Percentiles rank a stretch among this genome's conserved stretches.
Conservation (phyloP, 1,140 invertebrate species). For the Lysiphlebus fabarum region DNA sequence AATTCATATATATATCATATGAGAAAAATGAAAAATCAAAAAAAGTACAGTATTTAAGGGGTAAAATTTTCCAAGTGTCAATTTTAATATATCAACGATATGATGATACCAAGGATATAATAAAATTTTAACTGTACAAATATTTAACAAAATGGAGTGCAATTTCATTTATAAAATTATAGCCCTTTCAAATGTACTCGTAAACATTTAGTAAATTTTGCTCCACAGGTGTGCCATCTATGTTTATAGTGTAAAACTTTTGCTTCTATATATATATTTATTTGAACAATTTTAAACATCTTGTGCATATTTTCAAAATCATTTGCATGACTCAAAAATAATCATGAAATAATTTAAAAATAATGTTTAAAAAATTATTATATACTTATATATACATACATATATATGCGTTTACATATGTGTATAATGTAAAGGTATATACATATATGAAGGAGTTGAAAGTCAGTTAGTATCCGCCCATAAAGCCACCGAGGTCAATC, state of each 20-base stretch:
- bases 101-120: slow-evolving; percentile 51
- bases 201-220: slow-evolving; percentile 58
- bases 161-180: slow-evolving; percentile 36
- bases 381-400: too few relatives aligned
- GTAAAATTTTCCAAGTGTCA: slow-evolving; percentile 29
- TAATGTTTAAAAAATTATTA: too few relatives aligned
- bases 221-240: slow-evolving; percentile 56
- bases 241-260: too few relatives aligned
- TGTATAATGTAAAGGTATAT: neutral
- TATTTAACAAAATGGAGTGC: slow-evolving; percentile 17
- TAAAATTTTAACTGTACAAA: slow-evolving; percentile 38
- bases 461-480: slow-evolving; percentile 34
- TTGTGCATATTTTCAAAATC: too few relatives aligned
- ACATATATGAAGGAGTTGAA: slow-evolving; percentile 19
- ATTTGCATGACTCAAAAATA: too few relatives aligned
- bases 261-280: too few relatives aligned
- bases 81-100: slow-evolving; percentile 43
- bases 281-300: too few relatives aligned
- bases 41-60: neutral
- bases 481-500: slow-evolving; percentile 39
- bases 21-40: slow-evolving; percentile 1
- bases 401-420: too few relatives aligned
- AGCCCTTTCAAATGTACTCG: slow-evolving; percentile 48
- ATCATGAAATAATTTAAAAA: too few relatives aligned
- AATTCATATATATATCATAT: neutral